Evolutionary conservation across 2,113 vertebrate genomes (phyloP).

Genomic region (Microtus pennsylvanicus): DNA sequence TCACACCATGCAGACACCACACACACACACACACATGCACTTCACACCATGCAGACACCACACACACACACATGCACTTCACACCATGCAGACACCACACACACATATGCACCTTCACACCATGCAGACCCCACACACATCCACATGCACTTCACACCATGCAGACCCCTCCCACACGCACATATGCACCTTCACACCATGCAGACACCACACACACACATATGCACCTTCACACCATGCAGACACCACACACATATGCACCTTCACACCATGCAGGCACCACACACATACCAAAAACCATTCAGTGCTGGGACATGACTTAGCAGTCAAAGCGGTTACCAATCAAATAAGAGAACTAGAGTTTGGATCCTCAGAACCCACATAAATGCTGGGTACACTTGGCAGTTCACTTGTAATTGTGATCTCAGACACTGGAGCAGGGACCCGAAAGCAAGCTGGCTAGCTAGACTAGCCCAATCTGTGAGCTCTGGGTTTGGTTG

Average conservation of each 20-base stretch:
- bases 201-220: no score
- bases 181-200: no score
- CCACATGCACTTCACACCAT: neutral
- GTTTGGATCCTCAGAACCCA: neutral
- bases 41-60: no score
- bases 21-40: no score
- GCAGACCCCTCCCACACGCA: neutral
- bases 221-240: no score
- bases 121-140: no score
- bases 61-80: no score
- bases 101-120: no score
- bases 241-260: no score
- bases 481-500: neutral
- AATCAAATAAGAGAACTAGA: neutral
- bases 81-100: neutral
- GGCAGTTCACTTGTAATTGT: neutral
- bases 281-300: neutral
- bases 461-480: no score
- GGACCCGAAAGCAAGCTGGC: neutral
- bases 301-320: no score
- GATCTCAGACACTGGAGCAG: neutral
- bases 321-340: neutral
- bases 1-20: neutral
- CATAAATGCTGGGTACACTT: no score
- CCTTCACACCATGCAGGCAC: neutral